phyloP scores from a whole-genome alignment of 2,888 invertebrate genomes.

The Cryptus viduatorius region DNA sequence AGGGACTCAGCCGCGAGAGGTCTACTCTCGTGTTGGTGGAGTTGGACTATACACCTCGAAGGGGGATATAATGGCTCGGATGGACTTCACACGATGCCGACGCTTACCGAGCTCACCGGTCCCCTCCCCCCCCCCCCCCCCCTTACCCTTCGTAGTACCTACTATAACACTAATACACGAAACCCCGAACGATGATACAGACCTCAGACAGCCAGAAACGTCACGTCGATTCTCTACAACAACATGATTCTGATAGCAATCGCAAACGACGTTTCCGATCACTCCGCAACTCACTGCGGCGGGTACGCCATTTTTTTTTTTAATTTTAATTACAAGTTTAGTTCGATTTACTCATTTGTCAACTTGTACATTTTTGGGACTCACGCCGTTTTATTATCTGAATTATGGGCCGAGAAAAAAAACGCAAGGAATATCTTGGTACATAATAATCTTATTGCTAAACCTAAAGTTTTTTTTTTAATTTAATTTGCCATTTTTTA shows the following conservation, averaged over 20 bases:
- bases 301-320: too few species aligned
- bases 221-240: conserved; percentile 49
- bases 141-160: neutral
- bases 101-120: conserved; percentile 71
- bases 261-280: conserved; percentile 10
- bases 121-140: conserved; percentile 35
- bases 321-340: too few species aligned
- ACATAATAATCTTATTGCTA: too few species aligned
- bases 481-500: too few species aligned
- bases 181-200: conserved; percentile 79
- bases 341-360: too few species aligned
- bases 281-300: neutral
- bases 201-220: conserved; percentile 73
- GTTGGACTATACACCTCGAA: conserved; percentile 76
- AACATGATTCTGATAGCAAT: conserved; percentile 28
- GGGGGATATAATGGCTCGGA: conserved; percentile 83
- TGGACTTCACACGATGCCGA: conserved; percentile 85
- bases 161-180: conserved; percentile 35
- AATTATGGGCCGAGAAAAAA: too few species aligned
- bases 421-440: too few species aligned
- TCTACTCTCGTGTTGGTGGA: conserved; percentile 53
- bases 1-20: conserved; percentile 59
- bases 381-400: too few species aligned
- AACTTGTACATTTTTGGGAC: too few species aligned
- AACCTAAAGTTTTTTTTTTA: too few species aligned